phyloP scores from a whole-genome alignment of 2,113 vertebrate species.

The Lagopus muta region DNA sequence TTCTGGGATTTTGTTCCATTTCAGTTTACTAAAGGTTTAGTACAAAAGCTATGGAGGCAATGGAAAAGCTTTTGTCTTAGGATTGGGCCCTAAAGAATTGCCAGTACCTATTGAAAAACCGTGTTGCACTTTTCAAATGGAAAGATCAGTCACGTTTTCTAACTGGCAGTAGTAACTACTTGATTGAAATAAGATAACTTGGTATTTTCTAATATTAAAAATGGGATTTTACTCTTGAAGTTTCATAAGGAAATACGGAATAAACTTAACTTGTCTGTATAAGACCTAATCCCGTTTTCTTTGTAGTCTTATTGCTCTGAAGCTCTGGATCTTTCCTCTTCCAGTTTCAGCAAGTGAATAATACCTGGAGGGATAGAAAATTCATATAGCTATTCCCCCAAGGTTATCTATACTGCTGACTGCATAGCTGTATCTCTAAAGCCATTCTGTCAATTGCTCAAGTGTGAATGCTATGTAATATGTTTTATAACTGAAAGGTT shows the following conservation, averaged over 20 bases:
- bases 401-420: conserved; percentile 50
- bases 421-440: conserved; percentile 37
- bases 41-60: neutral
- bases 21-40: conserved; percentile 31
- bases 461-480: conserved; percentile 60
- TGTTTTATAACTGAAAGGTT: conserved; percentile 58
- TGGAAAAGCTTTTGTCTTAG: conserved; percentile 16
- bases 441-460: conserved; percentile 45
- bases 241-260: neutral
- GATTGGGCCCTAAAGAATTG: conserved; percentile 50
- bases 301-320: neutral
- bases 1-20: conserved; percentile 30
- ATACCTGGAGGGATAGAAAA: conserved; percentile 32
- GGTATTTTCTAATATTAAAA: neutral
- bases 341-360: conserved; percentile 39
- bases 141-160: neutral
- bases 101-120: neutral
- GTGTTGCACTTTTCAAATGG: neutral
- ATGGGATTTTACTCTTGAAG: neutral
- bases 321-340: neutral
- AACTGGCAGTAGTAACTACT: neutral
- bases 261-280: neutral
- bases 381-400: conserved; percentile 7
- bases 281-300: neutral
- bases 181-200: neutral